Base-by-base conservation (phyloP, 2,888 invertebrate species). In the Zygaena filipendulae region DNA sequence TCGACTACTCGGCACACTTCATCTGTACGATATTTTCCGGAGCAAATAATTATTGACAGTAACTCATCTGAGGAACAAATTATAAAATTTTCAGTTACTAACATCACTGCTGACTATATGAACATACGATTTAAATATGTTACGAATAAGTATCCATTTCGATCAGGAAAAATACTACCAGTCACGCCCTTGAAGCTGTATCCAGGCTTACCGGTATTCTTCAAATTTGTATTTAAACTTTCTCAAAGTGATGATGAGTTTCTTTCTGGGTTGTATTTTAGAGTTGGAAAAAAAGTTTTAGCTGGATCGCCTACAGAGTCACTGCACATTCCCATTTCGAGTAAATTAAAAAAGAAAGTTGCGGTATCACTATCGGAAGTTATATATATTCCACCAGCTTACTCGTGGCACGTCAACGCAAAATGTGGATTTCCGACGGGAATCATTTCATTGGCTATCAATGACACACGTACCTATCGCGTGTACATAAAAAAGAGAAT, bases 371-470 rank as follows among this genome's bases (percentile, higher is more conserved):
- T 69, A 26, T 39, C 62, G 3, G 49, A 63, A 35, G 41, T 39
- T 13, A 47, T 74, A 19, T 36, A 26, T 21, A 56, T 72, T 30
- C 50, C 59, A 8, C 49, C 75, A 3, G 43, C 49, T 21, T 72
- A 68, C 42, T 32, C 48, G 9, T 77, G 74, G 75, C 64, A 67
- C 21, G 37, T 74, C 14, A 56, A 52, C 36, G 35, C 32, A 11
- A 44, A 49, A 12, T 32, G 23, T 27, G 48, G 47, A 6, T 59
- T 55, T 47, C 63, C 70, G 19, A 47, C 39, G 30, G 54, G 52
- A 21, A 24, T 30, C 13, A 22, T 70, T 10, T 46, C 45, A 20
- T 39, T 72, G 32, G 31, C 40, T 18, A 42, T 52, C 16, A 37
- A 47, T 11, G 58, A 57, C 40, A 33, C 53, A n/a, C 44, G 39